Percentiles rank a stretch among this genome's conserved stretches.
Conservation (phyloP, 2,797 vertebrate species). For the Glossophaga mutica region DNA sequence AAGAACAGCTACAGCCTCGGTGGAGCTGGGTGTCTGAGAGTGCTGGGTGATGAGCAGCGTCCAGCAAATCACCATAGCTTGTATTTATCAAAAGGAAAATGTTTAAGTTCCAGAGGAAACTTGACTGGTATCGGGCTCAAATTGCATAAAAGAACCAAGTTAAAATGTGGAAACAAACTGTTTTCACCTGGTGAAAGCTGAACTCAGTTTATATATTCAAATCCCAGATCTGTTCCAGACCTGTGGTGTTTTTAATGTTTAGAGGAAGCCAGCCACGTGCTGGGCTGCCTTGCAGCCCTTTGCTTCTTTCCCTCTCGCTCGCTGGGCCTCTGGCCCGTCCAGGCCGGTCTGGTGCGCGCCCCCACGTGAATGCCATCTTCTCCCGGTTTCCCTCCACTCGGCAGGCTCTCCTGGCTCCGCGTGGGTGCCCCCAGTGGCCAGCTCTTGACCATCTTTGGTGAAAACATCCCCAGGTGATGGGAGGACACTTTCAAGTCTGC, state of each 20-base stretch:
- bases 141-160: not conserved
- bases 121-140: not conserved
- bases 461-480: slow-evolving; percentile 82
- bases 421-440: slow-evolving; percentile 81
- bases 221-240: not conserved
- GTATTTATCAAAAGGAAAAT: not conserved
- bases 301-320: slow-evolving; percentile 80
- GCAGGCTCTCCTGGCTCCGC: slow-evolving; percentile 77
- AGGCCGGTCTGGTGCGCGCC: slow-evolving; percentile 82
- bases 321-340: slow-evolving; percentile 88
- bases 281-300: slow-evolving; percentile 85
- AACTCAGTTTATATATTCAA: not conserved
- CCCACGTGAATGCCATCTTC: slow-evolving; percentile 85
- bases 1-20: not conserved
- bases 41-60: not conserved
- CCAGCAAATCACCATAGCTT: not conserved
- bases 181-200: not conserved
- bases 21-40: not conserved
- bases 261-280: slow-evolving; percentile 83
- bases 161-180: not conserved
- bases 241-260: not conserved
- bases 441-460: slow-evolving; percentile 87
- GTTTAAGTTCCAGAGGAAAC: not conserved
- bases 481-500: slow-evolving; percentile 87
- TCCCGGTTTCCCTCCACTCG: slow-evolving; percentile 60